phyloP scores from a whole-genome alignment of 2,113 vertebrate genomes.

The Dasyornis broadbenti region DNA sequence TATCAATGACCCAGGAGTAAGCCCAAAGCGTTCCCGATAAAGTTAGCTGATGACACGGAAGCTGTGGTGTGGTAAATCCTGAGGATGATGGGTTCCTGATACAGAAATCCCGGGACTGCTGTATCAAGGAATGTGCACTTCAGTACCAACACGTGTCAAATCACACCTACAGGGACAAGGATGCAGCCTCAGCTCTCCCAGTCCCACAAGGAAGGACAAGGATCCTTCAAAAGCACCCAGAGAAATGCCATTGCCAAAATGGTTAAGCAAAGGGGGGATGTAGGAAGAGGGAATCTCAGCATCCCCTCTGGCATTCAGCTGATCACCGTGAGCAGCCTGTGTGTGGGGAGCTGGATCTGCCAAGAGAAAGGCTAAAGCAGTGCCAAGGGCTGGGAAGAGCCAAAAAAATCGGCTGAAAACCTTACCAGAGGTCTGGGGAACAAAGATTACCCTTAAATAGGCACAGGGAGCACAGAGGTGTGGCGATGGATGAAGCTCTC shows the following conservation, averaged over 20 bases:
- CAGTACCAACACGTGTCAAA: not conserved
- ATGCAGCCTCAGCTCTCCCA: not conserved
- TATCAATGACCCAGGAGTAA: slow-evolving; percentile 30
- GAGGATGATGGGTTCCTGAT: not conserved
- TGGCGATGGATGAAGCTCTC: not conserved
- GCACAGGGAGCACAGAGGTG: not conserved
- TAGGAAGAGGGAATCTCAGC: not conserved
- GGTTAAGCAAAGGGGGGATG: not conserved
- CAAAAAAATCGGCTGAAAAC: not conserved
- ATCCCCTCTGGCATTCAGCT: not conserved
- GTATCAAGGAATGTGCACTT: not conserved
- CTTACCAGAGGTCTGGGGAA: not conserved
- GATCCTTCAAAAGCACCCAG: not conserved
- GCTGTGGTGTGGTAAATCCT: not conserved
- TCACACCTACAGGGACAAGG: not conserved
- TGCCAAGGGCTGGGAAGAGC: not conserved
- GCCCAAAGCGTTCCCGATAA: not conserved
- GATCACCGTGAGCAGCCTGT: not conserved
- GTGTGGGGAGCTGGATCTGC: not conserved
- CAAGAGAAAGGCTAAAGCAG: not conserved
- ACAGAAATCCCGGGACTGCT: too few species aligned
- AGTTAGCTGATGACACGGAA: slow-evolving; percentile 16
- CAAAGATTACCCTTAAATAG: not conserved
- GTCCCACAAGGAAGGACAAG: not conserved
- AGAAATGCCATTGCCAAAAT: not conserved